Percentiles rank a stretch among this genome's conserved stretches.
Conservation (phyloP, 2,888 invertebrate species). For the Drosophila hawaiiensis region DNA sequence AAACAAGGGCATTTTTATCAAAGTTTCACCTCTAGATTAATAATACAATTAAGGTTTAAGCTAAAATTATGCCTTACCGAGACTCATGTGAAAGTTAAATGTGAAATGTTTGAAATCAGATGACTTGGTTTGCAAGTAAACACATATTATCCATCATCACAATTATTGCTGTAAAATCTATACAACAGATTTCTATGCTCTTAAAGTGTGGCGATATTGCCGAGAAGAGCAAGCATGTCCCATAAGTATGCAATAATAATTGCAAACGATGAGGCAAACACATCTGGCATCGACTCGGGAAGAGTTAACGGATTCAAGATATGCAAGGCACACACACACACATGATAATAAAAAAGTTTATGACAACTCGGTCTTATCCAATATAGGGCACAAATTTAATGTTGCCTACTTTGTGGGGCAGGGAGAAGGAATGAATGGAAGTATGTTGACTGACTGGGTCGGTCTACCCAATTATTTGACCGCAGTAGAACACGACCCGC, state of each 20-base stretch:
- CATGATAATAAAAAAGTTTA: constrained; percentile 69
- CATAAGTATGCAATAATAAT: constrained; percentile 72
- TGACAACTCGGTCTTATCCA: constrained; percentile 25
- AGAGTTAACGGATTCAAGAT: constrained; percentile 40
- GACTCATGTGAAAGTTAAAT: background rate
- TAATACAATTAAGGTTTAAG: background rate
- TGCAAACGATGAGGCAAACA: constrained; percentile 66
- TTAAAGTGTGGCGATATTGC: constrained; percentile 7
- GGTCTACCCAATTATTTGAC: constrained; percentile 65
- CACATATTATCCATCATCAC: background rate
- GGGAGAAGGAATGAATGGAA: background rate
- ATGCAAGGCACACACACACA: constrained; percentile 8
- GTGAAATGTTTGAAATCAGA: background rate
- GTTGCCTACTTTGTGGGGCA: constrained; percentile 18
- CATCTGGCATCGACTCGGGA: constrained; percentile 19
- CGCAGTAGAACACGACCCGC: constrained; percentile 37
- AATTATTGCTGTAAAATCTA: constrained; percentile 15
- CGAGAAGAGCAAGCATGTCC: background rate
- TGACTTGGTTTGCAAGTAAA: background rate
- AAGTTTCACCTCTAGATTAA: background rate
- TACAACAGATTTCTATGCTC: constrained; percentile 2
- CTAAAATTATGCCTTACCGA: background rate
- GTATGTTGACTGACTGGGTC: background rate
- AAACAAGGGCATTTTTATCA: background rate
- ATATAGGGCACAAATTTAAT: constrained; percentile 38